Conservation (phyloP, 2,888 invertebrate species). For the Pseudococcus longispinus region DNA sequence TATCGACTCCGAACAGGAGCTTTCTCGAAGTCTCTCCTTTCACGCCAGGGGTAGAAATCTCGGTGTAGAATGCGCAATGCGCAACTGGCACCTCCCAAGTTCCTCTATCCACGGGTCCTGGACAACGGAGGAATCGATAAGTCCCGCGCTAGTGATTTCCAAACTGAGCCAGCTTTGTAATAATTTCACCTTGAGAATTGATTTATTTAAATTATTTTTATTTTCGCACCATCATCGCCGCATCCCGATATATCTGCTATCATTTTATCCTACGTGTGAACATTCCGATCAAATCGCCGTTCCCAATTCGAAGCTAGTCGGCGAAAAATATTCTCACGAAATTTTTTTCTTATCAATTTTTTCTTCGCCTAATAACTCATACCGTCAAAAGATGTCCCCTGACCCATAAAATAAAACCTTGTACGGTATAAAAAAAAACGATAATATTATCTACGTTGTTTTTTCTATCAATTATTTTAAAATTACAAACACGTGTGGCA, state of each 20-base stretch:
- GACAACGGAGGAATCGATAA: constrained; percentile 48
- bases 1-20: constrained; percentile 54
- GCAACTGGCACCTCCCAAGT: constrained; percentile 53
- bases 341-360: too few species aligned
- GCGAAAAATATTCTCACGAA: too few species aligned
- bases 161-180: constrained; percentile 30
- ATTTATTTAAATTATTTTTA: constrained; percentile 28
- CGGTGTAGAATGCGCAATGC: constrained; percentile 40
- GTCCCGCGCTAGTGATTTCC: constrained; percentile 53
- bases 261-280: too few species aligned
- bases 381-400: too few species aligned
- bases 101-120: constrained; percentile 50
- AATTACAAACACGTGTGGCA: too few species aligned
- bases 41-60: constrained; percentile 50
- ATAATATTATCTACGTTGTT: too few species aligned
- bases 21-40: constrained; percentile 49
- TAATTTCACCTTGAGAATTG: constrained; percentile 28
- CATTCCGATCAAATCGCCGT: too few species aligned
- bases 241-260: background rate
- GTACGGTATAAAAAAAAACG: too few species aligned
- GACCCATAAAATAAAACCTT: too few species aligned
- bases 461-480: too few species aligned
- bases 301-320: background rate
- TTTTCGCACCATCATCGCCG: background rate
- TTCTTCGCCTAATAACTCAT: too few species aligned